Conservation (phyloP, 2,888 invertebrate genomes). For the Nemoura dubitans region DNA sequence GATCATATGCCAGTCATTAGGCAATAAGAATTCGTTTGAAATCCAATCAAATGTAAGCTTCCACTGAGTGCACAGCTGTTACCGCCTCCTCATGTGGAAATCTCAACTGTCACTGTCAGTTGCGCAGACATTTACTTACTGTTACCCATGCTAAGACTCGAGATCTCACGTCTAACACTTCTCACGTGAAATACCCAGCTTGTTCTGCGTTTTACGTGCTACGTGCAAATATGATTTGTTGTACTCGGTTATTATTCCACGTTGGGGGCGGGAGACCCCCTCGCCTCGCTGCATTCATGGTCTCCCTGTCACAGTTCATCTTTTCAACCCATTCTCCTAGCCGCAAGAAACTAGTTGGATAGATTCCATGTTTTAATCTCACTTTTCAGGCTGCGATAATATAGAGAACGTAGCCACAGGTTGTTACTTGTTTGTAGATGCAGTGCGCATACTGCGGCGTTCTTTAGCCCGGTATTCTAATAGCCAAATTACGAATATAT, state of each 20-base stretch:
- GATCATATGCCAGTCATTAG: not conserved
- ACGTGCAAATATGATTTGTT: not conserved
- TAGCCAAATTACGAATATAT: too few relatives aligned
- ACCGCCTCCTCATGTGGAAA: not conserved
- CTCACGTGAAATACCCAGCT: not conserved
- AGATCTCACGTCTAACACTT: not conserved
- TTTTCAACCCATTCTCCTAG: not conserved
- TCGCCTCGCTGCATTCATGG: not conserved
- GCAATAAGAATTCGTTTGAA: not conserved
- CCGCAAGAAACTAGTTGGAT: not conserved
- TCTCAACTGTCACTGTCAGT: not conserved
- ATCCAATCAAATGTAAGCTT: not conserved
- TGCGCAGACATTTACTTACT: not conserved
- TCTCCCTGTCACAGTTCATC: not conserved
- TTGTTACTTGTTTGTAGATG: not conserved
- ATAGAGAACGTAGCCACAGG: not conserved
- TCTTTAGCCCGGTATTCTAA: too few relatives aligned
- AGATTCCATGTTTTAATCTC: not conserved
- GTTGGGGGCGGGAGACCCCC: not conserved
- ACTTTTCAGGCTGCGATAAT: not conserved
- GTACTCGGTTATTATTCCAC: slow-evolving; percentile 7
- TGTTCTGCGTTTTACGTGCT: not conserved
- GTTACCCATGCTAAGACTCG: not conserved
- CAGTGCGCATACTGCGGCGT: too few relatives aligned
- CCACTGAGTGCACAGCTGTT: not conserved